Conservation (phyloP, 2,113 vertebrate genomes). For the Aptenodytes patagonicus region DNA sequence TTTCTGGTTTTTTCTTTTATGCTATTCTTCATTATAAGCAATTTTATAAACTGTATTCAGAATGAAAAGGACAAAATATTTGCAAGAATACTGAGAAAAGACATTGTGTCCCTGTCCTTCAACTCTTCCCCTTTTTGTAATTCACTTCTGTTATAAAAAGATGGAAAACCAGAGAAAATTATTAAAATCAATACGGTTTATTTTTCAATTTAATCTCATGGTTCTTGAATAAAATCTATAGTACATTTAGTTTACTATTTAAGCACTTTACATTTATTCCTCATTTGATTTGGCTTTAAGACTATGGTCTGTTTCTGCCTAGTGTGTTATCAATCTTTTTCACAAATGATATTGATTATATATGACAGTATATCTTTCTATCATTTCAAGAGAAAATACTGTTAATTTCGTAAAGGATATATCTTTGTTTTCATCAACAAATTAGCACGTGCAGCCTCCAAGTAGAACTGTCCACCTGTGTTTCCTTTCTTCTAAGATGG, state of each 20-base stretch:
- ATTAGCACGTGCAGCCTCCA: not conserved
- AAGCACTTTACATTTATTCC: not conserved
- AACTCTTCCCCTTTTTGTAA: not conserved
- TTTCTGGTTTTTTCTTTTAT: not conserved
- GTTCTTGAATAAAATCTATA: not conserved
- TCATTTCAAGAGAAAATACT: not conserved
- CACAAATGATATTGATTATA: not conserved
- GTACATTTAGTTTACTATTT: not conserved
- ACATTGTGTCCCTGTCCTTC: not conserved
- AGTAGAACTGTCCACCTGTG: not conserved
- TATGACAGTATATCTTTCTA: not conserved
- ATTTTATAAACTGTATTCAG: not conserved
- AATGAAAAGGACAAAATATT: not conserved
- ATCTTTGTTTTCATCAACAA: not conserved
- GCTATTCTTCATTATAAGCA: not conserved
- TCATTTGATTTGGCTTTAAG: not conserved
- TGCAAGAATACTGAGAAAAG: not conserved
- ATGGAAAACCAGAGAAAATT: not conserved
- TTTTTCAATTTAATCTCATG: not conserved
- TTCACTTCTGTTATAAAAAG: not conserved
- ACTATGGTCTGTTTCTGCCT: not conserved
- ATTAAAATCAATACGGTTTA: not conserved
- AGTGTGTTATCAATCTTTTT: not conserved
- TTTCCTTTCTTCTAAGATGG: not conserved
- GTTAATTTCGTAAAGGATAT: not conserved